Conservation (phyloP, 2,113 vertebrate genomes). For the Erpornis zantholeuca region DNA sequence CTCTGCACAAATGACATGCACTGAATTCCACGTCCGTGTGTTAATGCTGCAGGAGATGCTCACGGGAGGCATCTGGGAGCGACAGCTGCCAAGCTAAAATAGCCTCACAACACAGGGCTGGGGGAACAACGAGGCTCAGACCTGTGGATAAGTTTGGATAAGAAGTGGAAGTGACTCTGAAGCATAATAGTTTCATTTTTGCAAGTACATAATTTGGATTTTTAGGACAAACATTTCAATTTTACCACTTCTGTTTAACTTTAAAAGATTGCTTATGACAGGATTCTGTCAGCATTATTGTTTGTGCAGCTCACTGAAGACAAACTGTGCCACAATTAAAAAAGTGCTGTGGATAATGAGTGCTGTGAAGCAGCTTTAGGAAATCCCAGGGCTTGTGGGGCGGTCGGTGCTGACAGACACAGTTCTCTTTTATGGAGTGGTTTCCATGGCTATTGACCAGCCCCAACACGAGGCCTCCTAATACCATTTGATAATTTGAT, state of each 20-base stretch:
- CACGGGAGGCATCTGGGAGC: not conserved
- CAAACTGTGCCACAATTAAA: not conserved
- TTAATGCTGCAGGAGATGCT: not conserved
- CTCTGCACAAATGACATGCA: not conserved
- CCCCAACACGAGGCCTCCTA: not conserved
- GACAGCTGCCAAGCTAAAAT: not conserved
- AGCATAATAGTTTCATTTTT: not conserved
- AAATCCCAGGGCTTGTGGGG: not conserved
- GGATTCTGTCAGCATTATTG: not conserved
- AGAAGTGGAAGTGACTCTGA: not conserved
- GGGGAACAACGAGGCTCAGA: not conserved
- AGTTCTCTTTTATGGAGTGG: not conserved
- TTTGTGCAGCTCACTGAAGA: not conserved
- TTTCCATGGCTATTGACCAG: conserved; percentile 45
- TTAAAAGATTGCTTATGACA: not conserved
- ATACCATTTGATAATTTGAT: not conserved
- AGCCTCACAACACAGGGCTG: not conserved
- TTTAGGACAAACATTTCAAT: not conserved
- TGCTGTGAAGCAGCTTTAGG: not conserved
- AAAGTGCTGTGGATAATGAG: not conserved
- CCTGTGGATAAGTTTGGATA: accelerated
- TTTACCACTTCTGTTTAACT: not conserved
- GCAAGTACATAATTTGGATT: not conserved
- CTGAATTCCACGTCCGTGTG: not conserved
- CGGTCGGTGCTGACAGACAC: not conserved